Base-by-base conservation (phyloP, 2,113 vertebrate genomes). In the Onychostoma macrolepis region DNA sequence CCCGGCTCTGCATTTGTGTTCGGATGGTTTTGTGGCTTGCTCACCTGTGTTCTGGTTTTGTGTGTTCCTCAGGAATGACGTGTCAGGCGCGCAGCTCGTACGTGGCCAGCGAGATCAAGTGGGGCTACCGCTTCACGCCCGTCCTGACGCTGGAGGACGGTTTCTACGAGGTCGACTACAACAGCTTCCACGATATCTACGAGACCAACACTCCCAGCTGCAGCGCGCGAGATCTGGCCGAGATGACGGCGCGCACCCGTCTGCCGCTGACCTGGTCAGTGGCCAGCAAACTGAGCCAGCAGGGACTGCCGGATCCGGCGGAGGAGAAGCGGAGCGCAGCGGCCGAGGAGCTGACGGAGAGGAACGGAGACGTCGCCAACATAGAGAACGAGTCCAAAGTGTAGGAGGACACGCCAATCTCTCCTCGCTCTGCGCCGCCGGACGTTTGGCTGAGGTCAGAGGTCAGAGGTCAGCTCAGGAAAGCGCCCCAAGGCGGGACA, bases 81-180 rank as follows among this genome's bases (percentile, higher is more conserved):
- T 99, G 98, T 92, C 98, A 99, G 92, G 98, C 98, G 0, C 94
- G 98, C 53, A 99, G 98, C 89, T 99, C 98, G 4, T 99, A 99
- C 24, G 91, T 99, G 88, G 95, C 97, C 36, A 97, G 96, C 2
- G 98, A 99, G 95, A 99, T 99, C 92, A 96, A 98, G 38, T 99
- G 98, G 98, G 98, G 98, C 50, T 97, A 98, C 88, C 97, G 98
- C 84, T 99, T 99, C 95, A 99, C 96, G 0, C 98, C 98, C 0
- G 98, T 99, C 41, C 96, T 99, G 88, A 99, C 98, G 0, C 94
- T 99, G 91, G 98, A 99, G 92, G 98, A 99, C 0, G 98, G 98
- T 33, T 99, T 99, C 90, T 99, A 99, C 0, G 98, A 99, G 91
- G 98, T 99, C 0, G 98, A 99, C 95, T 99, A 99, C 96, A 99